Percentiles rank a stretch among this genome's conserved stretches.
These are phyloP conservation scores for Babyrousa celebensis DNA, from an alignment of 2,797 vertebrate genomes.

Conservation along the genomic window DNA sequence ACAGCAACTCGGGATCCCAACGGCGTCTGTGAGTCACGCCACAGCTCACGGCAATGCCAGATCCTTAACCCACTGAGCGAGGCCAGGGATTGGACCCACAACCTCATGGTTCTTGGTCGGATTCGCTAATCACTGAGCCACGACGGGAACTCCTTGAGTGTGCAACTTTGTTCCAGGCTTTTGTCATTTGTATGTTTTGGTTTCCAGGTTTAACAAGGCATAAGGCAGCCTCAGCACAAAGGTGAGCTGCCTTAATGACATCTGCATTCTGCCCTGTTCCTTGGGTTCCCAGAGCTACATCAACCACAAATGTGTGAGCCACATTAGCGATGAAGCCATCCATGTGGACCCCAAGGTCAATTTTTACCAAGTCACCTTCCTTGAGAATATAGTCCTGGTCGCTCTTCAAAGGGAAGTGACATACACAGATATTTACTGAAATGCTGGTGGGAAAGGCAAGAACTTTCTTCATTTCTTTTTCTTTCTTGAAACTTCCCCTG, in stretches of 20 bases:
- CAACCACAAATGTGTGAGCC: constrained; percentile 97
- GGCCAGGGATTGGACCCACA: no score
- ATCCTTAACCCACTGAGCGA: no score
- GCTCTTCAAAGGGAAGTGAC: constrained; percentile 98
- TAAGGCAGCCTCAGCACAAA: constrained; percentile 98
- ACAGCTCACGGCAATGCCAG: no score
- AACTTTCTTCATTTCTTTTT: constrained; percentile 99
- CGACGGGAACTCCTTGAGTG: constrained; percentile 90
- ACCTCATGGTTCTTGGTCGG: no score
- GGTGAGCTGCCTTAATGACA: constrained; percentile 97
- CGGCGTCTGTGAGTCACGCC: no score
- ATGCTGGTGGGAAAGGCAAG: constrained; percentile 98
- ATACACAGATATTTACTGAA: constrained; percentile 98
- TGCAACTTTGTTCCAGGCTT: constrained; percentile 99
- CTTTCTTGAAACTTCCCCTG: constrained; percentile 98
- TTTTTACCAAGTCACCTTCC: constrained; percentile 97
- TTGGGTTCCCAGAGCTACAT: constrained; percentile 95
- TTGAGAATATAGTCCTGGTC: constrained; percentile 97
- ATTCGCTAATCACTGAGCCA: no score
- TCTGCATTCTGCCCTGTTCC: constrained; percentile 97
- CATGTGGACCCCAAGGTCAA: constrained; percentile 98
- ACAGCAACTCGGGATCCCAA: no score
- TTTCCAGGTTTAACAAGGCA: constrained; percentile 98
- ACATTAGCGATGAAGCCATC: constrained; percentile 99
- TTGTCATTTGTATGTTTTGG: constrained; percentile 99